Percentiles rank a stretch among this genome's conserved stretches.
Conservation (phyloP, 1,140 invertebrate genomes). For the Leptinotarsa defecta region DNA sequence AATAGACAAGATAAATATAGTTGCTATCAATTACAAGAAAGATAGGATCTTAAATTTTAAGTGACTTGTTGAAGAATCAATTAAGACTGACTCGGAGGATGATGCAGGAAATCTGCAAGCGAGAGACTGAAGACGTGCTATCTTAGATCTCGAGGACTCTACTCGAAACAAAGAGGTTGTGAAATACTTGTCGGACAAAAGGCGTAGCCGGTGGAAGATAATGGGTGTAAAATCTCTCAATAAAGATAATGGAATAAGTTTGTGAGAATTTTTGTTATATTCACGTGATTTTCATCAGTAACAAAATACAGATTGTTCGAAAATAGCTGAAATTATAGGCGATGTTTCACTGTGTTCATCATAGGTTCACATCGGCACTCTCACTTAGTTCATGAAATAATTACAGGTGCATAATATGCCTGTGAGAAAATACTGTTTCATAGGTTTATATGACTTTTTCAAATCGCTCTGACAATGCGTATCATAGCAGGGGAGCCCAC, state of each 20-base stretch:
- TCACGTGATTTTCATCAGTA: not conserved
- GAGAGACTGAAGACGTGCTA: constrained; percentile 5
- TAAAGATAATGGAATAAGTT: no score
- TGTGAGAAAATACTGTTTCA: no score
- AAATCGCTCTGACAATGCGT: no score
- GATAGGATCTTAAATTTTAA: constrained; percentile 30
- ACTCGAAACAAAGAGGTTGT: not conserved
- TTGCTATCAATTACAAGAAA: constrained; percentile 34
- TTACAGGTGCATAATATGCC: no score
- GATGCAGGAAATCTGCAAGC: constrained; percentile 28
- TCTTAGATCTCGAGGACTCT: constrained; percentile 15
- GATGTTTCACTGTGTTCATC: no score
- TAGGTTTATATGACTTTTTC: no score
- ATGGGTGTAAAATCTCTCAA: not conserved
- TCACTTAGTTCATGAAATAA: no score
- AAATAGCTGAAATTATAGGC: not conserved
- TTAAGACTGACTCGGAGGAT: constrained; percentile 17
- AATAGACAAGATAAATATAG: constrained; percentile 35
- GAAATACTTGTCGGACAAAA: constrained; percentile 10
- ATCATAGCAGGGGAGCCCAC: no score
- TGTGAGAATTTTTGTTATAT: no score
- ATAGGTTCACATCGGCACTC: no score
- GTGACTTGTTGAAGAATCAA: constrained; percentile 33
- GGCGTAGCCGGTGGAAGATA: not conserved
- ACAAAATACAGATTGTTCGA: not conserved